Evolutionary conservation across 1,140 invertebrate genomes (phyloP).

Genomic region (Doryteuthis pealeii): DNA sequence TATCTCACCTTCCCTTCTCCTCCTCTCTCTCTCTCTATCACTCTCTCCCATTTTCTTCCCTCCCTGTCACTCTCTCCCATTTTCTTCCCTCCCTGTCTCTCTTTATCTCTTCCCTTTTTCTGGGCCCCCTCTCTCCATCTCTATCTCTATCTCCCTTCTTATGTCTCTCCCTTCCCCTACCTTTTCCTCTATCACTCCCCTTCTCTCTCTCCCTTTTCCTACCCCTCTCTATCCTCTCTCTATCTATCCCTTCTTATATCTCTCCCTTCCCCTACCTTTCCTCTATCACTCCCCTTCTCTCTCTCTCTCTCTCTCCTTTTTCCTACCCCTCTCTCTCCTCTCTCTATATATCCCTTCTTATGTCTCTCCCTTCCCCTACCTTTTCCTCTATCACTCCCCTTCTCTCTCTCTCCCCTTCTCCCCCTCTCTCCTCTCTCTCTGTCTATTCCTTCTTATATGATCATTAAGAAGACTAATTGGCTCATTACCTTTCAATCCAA

Average conservation of each 20-base stretch:
- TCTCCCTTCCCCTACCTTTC: neutral
- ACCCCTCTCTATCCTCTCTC: too few relatives aligned
- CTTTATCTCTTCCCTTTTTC: too few relatives aligned
- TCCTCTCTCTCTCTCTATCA: too few relatives aligned
- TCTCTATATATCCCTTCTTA: too few relatives aligned
- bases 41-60: neutral
- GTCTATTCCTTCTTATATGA: neutral
- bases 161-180: neutral
- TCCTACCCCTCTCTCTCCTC: too few relatives aligned
- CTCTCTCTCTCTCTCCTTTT: too few relatives aligned
- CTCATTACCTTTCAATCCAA: neutral
- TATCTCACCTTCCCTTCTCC: too few relatives aligned
- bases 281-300: slow-evolving; percentile 8
- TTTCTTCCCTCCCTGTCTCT: neutral
- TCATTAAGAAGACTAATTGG: neutral
- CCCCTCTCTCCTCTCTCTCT: slow-evolving; percentile 7
- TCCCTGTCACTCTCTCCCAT: neutral
- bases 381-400: slow-evolving; percentile 5
- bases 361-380: neutral
- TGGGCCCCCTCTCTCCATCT: neutral
- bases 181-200: neutral
- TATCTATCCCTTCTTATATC: neutral
- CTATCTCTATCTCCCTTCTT: slow-evolving; percentile 10
- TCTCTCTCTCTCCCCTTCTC: slow-evolving; percentile 21
- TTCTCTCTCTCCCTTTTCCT: too few relatives aligned